Conservation (phyloP, 2,888 invertebrate genomes). For the Machimus atricapillus region DNA sequence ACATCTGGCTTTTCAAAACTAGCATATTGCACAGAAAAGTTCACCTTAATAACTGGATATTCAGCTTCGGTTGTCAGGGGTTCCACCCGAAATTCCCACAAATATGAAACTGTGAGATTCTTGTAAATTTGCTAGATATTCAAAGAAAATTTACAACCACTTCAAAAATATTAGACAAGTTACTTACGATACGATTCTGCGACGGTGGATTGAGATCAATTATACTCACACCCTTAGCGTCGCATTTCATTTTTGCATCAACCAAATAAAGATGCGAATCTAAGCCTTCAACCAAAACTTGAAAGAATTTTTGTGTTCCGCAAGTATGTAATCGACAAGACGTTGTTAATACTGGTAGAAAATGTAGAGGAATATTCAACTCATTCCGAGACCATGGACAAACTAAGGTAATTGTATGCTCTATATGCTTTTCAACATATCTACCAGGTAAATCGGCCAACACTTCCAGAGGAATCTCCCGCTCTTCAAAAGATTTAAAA, state of each 20-base stretch:
- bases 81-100: conserved; percentile 81
- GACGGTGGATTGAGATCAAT: conserved; percentile 72
- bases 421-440: conserved; percentile 72
- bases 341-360: conserved; percentile 82
- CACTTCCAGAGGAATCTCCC: conserved; percentile 70
- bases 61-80: conserved; percentile 68
- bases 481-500: conserved; percentile 72
- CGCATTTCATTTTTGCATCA: conserved; percentile 66
- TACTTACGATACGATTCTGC: conserved; percentile 67
- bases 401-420: conserved; percentile 79
- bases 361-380: conserved; percentile 77
- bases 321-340: conserved; percentile 85
- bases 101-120: conserved; percentile 78
- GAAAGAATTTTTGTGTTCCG: conserved; percentile 83
- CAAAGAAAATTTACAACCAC: background rate
- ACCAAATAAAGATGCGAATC: conserved; percentile 64
- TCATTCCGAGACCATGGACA: conserved; percentile 82
- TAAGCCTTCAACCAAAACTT: conserved; percentile 74
- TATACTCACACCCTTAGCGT: conserved; percentile 68
- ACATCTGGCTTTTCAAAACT: conserved; percentile 54
- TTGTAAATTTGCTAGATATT: conserved; percentile 70
- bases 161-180: background rate
- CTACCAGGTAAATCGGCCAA: conserved; percentile 79
- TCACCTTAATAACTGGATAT: conserved; percentile 68
- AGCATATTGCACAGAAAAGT: conserved; percentile 70